A percentile compares a stretch with the other conserved stretches of the same genome.
Conservation (phyloP, 2,888 invertebrate species). For the Tricholauxania praeusta region DNA sequence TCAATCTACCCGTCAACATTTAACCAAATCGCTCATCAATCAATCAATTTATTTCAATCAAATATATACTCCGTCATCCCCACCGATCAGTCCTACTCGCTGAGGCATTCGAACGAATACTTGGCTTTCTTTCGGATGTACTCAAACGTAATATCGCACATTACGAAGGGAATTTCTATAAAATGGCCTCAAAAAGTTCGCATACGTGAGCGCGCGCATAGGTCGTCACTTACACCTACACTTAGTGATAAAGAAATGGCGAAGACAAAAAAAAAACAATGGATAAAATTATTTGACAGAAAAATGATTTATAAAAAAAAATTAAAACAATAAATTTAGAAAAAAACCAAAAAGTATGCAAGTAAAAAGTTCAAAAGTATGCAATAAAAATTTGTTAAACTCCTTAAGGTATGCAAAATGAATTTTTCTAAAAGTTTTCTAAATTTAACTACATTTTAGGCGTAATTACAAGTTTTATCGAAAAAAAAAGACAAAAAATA, state of each 20-base stretch:
- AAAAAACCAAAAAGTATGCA: not conserved
- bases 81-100: slow-evolving; percentile 86
- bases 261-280: slow-evolving; percentile 42
- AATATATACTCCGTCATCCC: not conserved
- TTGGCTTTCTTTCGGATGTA: slow-evolving; percentile 97
- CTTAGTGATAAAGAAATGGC: slow-evolving; percentile 8
- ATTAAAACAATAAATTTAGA: not conserved
- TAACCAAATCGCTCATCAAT: not conserved
- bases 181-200: slow-evolving; percentile 57
- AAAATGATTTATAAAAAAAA: not conserved
- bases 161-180: slow-evolving; percentile 75
- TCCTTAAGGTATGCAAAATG: no score
- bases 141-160: slow-evolving; percentile 97
- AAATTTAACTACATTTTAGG: no score
- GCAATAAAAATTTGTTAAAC: not conserved
- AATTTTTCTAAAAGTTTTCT: no score
- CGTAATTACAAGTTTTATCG: no score
- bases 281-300: not conserved
- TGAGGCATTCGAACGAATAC: slow-evolving; percentile 94
- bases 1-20: no score
- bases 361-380: not conserved
- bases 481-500: no score
- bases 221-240: no score
- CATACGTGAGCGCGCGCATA: slow-evolving; percentile 27
- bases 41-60: slow-evolving; percentile 6